Conservation (phyloP, 2,888 invertebrate genomes). For the Odontocolon sp. region DNA sequence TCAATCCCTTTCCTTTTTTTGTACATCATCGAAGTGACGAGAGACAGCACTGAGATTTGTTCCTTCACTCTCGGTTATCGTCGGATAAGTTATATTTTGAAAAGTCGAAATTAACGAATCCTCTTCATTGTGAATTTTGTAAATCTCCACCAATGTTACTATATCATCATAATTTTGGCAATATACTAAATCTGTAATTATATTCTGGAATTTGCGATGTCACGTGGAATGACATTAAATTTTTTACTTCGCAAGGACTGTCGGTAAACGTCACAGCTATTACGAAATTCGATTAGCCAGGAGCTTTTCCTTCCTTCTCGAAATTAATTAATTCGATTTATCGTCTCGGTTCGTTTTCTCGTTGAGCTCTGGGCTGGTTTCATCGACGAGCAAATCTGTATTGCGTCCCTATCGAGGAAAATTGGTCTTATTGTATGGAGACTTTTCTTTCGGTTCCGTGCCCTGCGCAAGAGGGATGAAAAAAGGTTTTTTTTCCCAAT, state of each 20-base stretch:
- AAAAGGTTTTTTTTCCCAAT: slow-evolving; percentile 52
- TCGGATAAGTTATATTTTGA: too few species aligned
- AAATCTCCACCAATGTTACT: too few species aligned
- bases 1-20: background rate
- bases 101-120: too few species aligned
- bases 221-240: slow-evolving; percentile 10
- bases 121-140: too few species aligned
- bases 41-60: slow-evolving; percentile 23
- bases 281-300: slow-evolving; percentile 32
- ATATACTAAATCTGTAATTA: too few species aligned
- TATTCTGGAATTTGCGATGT: background rate
- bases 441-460: slow-evolving; percentile 2
- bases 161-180: too few species aligned
- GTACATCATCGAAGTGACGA: slow-evolving; percentile 4
- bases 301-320: slow-evolving; percentile 13
- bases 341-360: background rate
- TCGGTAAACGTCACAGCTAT: slow-evolving; percentile 16
- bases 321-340: slow-evolving; percentile 54
- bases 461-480: slow-evolving; percentile 23
- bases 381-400: background rate
- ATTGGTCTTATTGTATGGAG: slow-evolving; percentile 55
- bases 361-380: background rate
- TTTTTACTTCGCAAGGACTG: background rate
- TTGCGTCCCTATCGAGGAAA: slow-evolving; percentile 54
- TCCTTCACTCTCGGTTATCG: background rate